Conservation (phyloP, 2,113 vertebrate genomes). For the Hepsetus odoe region DNA sequence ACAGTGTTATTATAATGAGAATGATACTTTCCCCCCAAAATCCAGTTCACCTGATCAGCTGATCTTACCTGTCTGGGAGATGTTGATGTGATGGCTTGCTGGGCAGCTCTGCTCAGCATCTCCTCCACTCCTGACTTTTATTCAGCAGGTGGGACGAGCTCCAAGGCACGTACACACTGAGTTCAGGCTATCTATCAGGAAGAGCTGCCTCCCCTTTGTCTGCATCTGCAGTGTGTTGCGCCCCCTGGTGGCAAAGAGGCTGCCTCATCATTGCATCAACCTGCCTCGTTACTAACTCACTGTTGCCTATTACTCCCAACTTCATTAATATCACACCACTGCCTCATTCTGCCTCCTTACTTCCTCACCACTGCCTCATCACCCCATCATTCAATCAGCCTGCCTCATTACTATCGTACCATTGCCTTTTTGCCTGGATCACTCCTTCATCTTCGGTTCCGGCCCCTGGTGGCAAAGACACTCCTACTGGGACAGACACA, state of each 20-base stretch:
- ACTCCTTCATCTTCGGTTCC: too few species aligned
- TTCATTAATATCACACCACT: too few species aligned
- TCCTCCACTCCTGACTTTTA: background rate
- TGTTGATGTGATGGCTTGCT: background rate
- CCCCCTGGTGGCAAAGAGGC: slow-evolving; percentile 37
- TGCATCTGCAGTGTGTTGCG: background rate
- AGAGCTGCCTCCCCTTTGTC: slow-evolving; percentile 15
- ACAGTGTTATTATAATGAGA: background rate
- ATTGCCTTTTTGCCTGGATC: too few species aligned
- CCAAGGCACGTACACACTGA: slow-evolving; percentile 59
- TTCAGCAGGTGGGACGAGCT: slow-evolving; percentile 59
- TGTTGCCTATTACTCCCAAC: too few species aligned
- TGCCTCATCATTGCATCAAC: too few species aligned
- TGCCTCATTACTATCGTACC: too few species aligned
- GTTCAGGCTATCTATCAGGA: slow-evolving; percentile 30
- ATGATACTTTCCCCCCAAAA: too few species aligned
- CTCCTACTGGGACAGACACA: background rate
- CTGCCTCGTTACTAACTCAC: too few species aligned
- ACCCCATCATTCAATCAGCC: too few species aligned
- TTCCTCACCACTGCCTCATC: too few species aligned
- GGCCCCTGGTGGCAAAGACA: slow-evolving; percentile 33
- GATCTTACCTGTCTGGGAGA: background rate
- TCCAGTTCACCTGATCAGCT: background rate
- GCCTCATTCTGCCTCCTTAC: too few species aligned
- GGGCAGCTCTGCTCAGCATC: background rate